A percentile compares a stretch with the other conserved stretches of the same genome.
phyloP scores from a whole-genome alignment of 2,888 invertebrate genomes.

The Pegoplata infirma region DNA sequence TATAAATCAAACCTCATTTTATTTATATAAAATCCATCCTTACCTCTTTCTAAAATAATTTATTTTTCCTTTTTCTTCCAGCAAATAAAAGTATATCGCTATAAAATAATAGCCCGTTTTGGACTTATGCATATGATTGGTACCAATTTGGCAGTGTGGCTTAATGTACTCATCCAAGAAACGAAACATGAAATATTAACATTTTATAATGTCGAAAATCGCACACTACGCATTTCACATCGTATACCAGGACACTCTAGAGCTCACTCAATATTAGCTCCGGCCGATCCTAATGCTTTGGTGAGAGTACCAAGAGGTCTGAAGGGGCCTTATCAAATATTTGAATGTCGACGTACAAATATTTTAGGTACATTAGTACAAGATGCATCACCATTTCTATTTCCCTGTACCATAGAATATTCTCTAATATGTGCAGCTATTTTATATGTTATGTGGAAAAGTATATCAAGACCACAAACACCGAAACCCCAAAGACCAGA shows the following conservation, averaged over 20 bases:
- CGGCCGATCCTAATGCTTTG: conserved; percentile 79
- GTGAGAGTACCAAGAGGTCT: conserved; percentile 87
- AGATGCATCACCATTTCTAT: conserved; percentile 95
- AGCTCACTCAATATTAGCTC: conserved; percentile 69
- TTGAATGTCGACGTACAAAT: conserved; percentile 92
- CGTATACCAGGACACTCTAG: conserved; percentile 81
- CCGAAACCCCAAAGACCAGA: conserved; percentile 76
- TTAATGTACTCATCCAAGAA: conserved; percentile 95
- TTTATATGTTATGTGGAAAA: conserved; percentile 97
- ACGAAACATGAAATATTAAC: conserved; percentile 96
- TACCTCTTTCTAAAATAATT: too few species aligned
- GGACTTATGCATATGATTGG: conserved; percentile 99
- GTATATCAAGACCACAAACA: conserved; percentile 84
- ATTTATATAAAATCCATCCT: too few species aligned
- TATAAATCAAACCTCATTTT: too few species aligned
- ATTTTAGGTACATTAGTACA: conserved; percentile 93
- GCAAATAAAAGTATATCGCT: conserved; percentile 94
- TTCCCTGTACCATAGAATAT: conserved; percentile 96
- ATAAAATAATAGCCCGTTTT: conserved; percentile 93
- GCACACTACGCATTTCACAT: conserved; percentile 88
- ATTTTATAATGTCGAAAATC: conserved; percentile 93
- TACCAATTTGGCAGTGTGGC: conserved; percentile 98
- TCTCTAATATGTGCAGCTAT: conserved; percentile 97
- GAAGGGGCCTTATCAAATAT: conserved; percentile 92
- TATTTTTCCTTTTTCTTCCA: conserved; percentile 69